These are phyloP conservation scores for Cyprinodon variegatus DNA, from an alignment of 2,113 vertebrate species.

Conservation along the genomic window DNA sequence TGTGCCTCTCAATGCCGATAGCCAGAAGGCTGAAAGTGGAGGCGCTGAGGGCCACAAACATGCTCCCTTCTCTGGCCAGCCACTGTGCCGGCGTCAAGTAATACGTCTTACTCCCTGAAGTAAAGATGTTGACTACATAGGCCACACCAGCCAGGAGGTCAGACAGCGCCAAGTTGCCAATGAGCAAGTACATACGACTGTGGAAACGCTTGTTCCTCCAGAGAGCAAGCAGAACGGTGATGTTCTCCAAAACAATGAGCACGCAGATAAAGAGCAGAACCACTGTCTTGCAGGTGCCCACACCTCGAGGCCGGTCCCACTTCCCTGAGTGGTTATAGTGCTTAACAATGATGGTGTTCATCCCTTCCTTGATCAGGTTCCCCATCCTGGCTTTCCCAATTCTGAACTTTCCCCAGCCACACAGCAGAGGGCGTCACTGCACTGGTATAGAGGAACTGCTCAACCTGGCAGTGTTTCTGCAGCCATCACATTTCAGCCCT, in stretches of 20 bases:
- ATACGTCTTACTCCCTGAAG: constrained; percentile 75
- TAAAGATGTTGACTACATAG: constrained; percentile 81
- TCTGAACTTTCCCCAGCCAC: constrained; percentile 47
- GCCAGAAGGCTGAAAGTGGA: constrained; percentile 83
- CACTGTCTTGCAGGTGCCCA: constrained; percentile 63
- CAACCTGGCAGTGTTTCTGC: constrained; percentile 17
- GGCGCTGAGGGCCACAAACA: constrained; percentile 82
- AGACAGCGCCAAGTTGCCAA: constrained; percentile 82
- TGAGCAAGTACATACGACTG: constrained; percentile 82
- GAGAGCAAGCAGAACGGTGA: constrained; percentile 79
- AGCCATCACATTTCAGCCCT: constrained; percentile 48
- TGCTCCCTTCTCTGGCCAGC: constrained; percentile 82
- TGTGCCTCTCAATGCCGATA: constrained; percentile 82
- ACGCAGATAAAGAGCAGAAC: constrained; percentile 78
- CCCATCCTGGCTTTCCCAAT: constrained; percentile 11
- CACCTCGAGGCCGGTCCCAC: constrained; percentile 67
- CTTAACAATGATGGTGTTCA: constrained; percentile 71
- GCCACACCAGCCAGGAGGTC: constrained; percentile 82
- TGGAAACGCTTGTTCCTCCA: constrained; percentile 82
- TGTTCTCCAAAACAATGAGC: constrained; percentile 81
- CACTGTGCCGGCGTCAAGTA: constrained; percentile 78
- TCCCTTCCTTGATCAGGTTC: constrained; percentile 62
- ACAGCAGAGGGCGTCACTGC: constrained; percentile 76
- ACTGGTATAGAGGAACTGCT: constrained; percentile 43
- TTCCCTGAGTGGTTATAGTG: constrained; percentile 84